These are phyloP conservation scores for Galago senegalensis DNA, from an alignment of 2,797 vertebrate species.

Conservation along the genomic window DNA sequence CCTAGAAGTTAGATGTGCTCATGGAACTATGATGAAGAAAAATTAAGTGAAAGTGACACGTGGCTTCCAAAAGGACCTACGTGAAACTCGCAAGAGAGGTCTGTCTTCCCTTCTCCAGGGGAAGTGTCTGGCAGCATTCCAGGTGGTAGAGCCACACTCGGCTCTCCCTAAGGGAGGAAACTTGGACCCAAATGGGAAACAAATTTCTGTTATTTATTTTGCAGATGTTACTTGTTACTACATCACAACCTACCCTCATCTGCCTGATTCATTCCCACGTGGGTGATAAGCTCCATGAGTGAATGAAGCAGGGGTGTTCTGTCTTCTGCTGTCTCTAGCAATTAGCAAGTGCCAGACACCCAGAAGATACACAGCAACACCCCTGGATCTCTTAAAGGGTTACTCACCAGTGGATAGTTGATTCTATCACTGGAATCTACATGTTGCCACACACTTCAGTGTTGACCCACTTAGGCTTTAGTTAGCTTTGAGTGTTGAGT, in stretches of 20 bases:
- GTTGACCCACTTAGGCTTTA: too few relatives aligned
- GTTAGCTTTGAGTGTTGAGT: background rate
- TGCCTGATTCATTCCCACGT: background rate
- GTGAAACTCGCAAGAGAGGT: fast-evolving
- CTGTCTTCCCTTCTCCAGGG: background rate
- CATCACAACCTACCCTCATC: background rate
- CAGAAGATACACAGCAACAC: fast-evolving
- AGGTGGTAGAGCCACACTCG: fast-evolving
- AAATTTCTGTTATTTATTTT: fast-evolving
- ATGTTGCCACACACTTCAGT: fast-evolving
- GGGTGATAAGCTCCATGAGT: background rate
- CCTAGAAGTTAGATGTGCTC: fast-evolving
- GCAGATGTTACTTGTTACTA: background rate
- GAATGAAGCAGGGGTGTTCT: fast-evolving
- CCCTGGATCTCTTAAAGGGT: fast-evolving
- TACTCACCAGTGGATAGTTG: too few relatives aligned
- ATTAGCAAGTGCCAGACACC: background rate
- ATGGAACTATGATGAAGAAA: fast-evolving
- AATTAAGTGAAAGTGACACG: fast-evolving
- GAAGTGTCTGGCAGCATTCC: fast-evolving
- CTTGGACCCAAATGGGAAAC: background rate
- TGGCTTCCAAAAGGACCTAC: fast-evolving
- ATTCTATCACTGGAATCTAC: background rate
- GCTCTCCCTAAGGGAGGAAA: too few relatives aligned
- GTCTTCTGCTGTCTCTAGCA: background rate